These are phyloP conservation scores for Brachirus orientalis DNA, from an alignment of 2,113 vertebrate genomes.

Conservation along the genomic window DNA sequence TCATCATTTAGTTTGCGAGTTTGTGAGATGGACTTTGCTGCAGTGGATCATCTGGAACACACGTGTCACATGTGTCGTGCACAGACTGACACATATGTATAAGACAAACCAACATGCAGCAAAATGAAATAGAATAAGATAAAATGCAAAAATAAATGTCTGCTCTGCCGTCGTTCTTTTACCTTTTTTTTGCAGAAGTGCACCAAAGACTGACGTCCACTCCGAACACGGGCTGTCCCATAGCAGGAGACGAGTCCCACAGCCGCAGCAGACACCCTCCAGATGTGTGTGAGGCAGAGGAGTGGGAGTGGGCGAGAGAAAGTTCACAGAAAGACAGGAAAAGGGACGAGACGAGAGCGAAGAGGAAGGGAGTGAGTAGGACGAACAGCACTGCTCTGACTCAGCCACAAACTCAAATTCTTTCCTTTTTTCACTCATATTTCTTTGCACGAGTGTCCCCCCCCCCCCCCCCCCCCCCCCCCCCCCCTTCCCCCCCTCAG, in stretches of 20 bases:
- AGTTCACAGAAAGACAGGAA: slow-evolving; percentile 42
- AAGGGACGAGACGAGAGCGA: slow-evolving; percentile 35
- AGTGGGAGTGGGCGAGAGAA: slow-evolving; percentile 66
- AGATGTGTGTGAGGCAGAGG: slow-evolving; percentile 79
- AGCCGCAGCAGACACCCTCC: slow-evolving; percentile 83
- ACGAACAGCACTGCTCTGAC: slow-evolving; percentile 49
- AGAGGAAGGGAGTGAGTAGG: slow-evolving; percentile 52
- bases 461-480: no score
- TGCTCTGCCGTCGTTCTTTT: no score
- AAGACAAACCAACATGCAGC: neutral
- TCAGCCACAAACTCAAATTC: slow-evolving; percentile 79
- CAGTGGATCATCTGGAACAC: slow-evolving; percentile 8
- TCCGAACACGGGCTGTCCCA: slow-evolving; percentile 80
- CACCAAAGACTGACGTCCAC: slow-evolving; percentile 56
- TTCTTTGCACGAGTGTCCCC: no score
- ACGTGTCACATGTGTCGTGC: slow-evolving; percentile 33
- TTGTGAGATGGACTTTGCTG: no score
- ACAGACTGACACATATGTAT: slow-evolving; percentile 30
- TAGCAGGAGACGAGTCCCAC: slow-evolving; percentile 74
- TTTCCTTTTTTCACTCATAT: no score
- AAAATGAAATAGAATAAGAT: no score
- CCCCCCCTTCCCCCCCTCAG: no score
- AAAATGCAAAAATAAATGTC: slow-evolving; percentile 13
- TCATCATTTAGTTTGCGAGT: no score
- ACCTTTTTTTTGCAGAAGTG: slow-evolving; percentile 39